Percentiles rank a stretch among this genome's conserved stretches.
Conservation (phyloP, 2,113 vertebrate species). For the Hippolais icterina region DNA sequence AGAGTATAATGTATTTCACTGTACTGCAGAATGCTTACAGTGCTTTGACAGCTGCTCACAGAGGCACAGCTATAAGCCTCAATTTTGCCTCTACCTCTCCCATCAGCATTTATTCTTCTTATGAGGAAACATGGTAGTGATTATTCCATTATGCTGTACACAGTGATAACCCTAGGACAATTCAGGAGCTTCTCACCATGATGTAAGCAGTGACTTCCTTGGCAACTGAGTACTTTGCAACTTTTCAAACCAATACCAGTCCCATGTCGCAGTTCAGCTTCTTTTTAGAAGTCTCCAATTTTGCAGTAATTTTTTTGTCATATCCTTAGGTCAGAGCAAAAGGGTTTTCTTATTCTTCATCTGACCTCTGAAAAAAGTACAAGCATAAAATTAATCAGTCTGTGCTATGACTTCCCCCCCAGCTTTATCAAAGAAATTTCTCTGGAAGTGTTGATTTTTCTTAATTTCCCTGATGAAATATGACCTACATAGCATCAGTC, state of each 20-base stretch:
- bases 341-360: neutral
- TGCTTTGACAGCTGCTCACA: constrained; percentile 17
- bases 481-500: neutral
- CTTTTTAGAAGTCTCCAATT: neutral
- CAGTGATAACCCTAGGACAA: neutral
- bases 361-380: neutral
- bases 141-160: neutral
- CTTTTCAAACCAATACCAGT: rapidly evolving
- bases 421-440: neutral
- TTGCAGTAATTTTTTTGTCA: neutral
- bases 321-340: neutral
- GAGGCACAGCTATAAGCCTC: neutral
- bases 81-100: constrained; percentile 3
- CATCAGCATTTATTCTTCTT: neutral
- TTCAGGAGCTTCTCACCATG: neutral
- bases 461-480: neutral
- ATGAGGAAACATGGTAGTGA: neutral
- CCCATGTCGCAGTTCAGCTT: neutral
- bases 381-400: neutral
- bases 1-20: neutral
- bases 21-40: neutral
- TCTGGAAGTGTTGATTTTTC: neutral
- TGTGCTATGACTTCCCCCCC: no score
- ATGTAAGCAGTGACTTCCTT: neutral
- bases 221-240: neutral